A percentile compares a stretch with the other conserved stretches of the same genome.
These are phyloP conservation scores for Oreochromis niloticus DNA, from an alignment of 2,113 vertebrate species.

Conservation along the genomic window DNA sequence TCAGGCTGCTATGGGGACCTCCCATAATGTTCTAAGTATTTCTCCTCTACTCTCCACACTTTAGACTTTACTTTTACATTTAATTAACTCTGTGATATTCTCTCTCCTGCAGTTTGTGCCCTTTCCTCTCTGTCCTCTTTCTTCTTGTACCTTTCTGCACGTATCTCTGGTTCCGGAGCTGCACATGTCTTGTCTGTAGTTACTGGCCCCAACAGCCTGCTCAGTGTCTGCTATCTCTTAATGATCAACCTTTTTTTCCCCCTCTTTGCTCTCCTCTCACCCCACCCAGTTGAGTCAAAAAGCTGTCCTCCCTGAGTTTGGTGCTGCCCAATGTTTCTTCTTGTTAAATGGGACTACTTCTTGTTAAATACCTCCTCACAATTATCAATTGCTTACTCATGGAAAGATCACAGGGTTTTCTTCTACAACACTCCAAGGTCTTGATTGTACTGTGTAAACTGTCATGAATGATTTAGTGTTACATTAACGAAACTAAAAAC, in stretches of 20 bases:
- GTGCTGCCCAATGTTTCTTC: not conserved
- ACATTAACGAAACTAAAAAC: not conserved
- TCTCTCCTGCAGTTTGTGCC: not conserved
- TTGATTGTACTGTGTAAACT: not conserved
- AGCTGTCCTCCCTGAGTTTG: not conserved
- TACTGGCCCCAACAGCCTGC: not conserved
- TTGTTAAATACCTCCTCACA: not conserved
- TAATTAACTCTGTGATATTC: not conserved
- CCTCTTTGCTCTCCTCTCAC: not conserved
- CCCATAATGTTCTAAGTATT: not conserved
- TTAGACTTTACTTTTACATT: not conserved
- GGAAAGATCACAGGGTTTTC: not conserved
- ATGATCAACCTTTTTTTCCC: not conserved
- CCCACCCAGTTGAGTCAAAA: not conserved
- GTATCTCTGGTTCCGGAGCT: not conserved
- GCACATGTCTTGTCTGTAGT: not conserved
- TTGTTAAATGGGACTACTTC: not conserved
- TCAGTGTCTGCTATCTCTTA: not conserved
- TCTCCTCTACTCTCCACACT: not conserved
- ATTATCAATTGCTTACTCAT: not conserved
- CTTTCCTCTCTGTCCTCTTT: not conserved
- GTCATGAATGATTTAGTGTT: not conserved
- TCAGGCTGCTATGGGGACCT: not conserved
- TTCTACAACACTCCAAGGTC: not conserved
- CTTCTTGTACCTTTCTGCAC: not conserved